Conservation (phyloP, 1,140 invertebrate genomes). For the Pseudomyrmex dendroicus region DNA sequence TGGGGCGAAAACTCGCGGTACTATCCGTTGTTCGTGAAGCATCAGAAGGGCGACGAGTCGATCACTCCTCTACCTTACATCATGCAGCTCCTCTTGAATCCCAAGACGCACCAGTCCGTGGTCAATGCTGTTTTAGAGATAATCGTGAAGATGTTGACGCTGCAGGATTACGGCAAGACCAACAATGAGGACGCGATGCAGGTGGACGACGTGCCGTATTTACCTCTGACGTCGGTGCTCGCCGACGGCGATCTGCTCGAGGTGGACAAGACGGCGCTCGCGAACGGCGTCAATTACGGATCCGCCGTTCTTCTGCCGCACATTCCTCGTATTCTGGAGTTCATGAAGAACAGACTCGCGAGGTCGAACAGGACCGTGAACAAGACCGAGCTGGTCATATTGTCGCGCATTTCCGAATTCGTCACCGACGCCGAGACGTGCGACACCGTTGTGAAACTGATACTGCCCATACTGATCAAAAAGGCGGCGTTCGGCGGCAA, state of each 20-base stretch:
- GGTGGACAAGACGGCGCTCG: conserved; percentile 68
- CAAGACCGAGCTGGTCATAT: conserved; percentile 90
- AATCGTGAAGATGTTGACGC: conserved; percentile 91
- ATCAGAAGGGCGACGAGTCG: conserved; percentile 80
- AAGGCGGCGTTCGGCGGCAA: conserved; percentile 84
- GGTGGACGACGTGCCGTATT: conserved; percentile 64
- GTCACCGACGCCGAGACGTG: conserved; percentile 88
- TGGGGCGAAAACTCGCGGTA: conserved; percentile 93
- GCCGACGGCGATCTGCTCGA: conserved; percentile 68
- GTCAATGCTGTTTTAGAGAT: conserved; percentile 91
- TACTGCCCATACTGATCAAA: conserved; percentile 91
- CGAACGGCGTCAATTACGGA: conserved; percentile 88
- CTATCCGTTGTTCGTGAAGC: conserved; percentile 89
- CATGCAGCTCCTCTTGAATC: conserved; percentile 89
- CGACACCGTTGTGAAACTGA: conserved; percentile 88
- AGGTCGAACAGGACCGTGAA: conserved; percentile 87
- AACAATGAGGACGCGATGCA: conserved; percentile 80
- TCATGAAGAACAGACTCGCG: conserved; percentile 88
- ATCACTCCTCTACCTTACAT: conserved; percentile 88
- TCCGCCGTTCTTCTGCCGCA: conserved; percentile 91
- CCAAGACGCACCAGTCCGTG: conserved; percentile 89
- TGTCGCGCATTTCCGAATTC: conserved; percentile 92
- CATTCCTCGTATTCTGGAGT: conserved; percentile 89
- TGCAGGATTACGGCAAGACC: conserved; percentile 85
- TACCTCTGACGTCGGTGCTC: conserved; percentile 70